Evolutionary conservation across 1,140 invertebrate genomes (phyloP).

Genomic region (Halesus radiatus): DNA sequence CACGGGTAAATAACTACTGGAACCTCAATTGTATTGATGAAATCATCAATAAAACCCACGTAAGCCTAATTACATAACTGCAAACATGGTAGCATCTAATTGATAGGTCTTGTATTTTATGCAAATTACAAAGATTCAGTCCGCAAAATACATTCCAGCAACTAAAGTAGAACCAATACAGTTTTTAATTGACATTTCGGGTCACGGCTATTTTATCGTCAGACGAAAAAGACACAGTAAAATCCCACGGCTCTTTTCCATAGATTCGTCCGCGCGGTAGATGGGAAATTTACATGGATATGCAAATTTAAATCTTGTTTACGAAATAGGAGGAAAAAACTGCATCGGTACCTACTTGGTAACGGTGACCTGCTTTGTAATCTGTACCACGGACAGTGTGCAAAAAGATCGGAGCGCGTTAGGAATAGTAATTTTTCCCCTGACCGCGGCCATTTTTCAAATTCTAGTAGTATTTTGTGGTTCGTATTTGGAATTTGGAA

Average conservation of each 20-base stretch:
- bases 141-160: background rate
- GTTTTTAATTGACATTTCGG: conserved; percentile 13
- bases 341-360: conserved; percentile 10
- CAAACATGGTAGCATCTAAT: too few relatives aligned
- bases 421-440: conserved; percentile 10
- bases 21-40: too few relatives aligned
- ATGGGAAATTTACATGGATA: background rate
- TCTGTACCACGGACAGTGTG: background rate
- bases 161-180: background rate
- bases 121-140: background rate
- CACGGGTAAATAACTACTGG: too few relatives aligned
- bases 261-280: background rate
- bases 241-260: background rate
- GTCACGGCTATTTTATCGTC: background rate
- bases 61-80: too few relatives aligned
- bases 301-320: conserved; percentile 22
- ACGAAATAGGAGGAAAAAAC: conserved; percentile 23
- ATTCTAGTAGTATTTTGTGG: too few relatives aligned
- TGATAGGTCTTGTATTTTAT: too few relatives aligned
- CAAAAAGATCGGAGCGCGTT: conserved; percentile 26
- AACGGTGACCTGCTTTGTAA: conserved; percentile 28
- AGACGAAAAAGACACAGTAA: background rate
- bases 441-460: background rate
- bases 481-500: too few relatives aligned
- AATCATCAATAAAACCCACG: too few relatives aligned